Base-by-base conservation (phyloP, 2,888 invertebrate species). In the Ophonus ardosiacus region DNA sequence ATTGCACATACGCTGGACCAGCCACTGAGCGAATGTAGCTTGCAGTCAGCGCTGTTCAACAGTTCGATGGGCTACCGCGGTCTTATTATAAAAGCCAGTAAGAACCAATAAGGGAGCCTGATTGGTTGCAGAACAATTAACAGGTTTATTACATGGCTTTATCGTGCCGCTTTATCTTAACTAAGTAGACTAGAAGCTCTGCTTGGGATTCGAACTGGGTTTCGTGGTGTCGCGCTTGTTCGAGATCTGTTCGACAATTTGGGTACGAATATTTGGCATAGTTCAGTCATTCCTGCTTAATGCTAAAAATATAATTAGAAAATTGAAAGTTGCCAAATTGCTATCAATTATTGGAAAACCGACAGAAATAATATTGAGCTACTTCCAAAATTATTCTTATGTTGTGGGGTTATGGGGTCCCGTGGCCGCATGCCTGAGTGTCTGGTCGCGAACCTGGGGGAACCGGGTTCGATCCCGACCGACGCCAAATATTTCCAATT, bases 141-240 rank as follows among this genome's bases (percentile, higher is more conserved):
- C 90, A 90, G 89, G 90, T 90, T 90, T 90, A 90, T 90, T 90
- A 90, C 90, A 88, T 88, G 88, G 88, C 89, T 90, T 90, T 90
- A 90, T 90, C 90, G 88, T 88, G 89, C 89, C 89, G 89, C 90
- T 90, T 88, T 89, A 90, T 90, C 90, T 90, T 79, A 85, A 83
- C 79, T 82, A 83, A 83, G 71, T 78, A 78, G 56, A 43, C 43
- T 68, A 68, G 68, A 38, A 71, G 43, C 71, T 21, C 68, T 56
- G 17, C 31, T 43, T 21, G 81, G 51, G 21, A 18, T 57, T 65
- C 43, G 17, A 59, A 18, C 31, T 68, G 31, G 31, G 71, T 71
- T 82, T 71, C 63, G 40, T 51, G 31, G 24, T 21, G 40, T 61
- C 18, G 61, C 79, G 8, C 43, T 56, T 31, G 68, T n/a, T 7